These are phyloP conservation scores for Magallana gigas DNA, from an alignment of 1,140 invertebrate species.

Conservation along the genomic window DNA sequence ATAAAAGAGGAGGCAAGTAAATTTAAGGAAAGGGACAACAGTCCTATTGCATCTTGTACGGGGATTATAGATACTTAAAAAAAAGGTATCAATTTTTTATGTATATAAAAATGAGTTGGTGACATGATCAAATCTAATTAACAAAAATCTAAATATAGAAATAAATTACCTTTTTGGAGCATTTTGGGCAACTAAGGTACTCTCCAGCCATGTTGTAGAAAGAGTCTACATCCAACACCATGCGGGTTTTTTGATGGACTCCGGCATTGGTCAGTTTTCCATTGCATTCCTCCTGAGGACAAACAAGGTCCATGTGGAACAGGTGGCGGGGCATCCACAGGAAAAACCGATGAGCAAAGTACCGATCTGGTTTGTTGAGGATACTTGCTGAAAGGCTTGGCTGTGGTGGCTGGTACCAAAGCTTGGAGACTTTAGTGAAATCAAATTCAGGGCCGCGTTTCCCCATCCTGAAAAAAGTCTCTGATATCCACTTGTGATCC, in stretches of 20 bases:
- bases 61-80: too few relatives aligned
- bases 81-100: too few relatives aligned
- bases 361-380: too few relatives aligned
- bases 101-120: too few relatives aligned
- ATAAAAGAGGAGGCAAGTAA: too few relatives aligned
- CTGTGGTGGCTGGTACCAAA: neutral
- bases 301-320: neutral
- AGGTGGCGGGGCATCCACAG: constrained; percentile 33
- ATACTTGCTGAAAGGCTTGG: neutral
- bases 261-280: constrained; percentile 40
- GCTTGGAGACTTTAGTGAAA: too few relatives aligned
- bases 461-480: neutral
- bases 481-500: constrained; percentile 12
- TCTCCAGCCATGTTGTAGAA: constrained; percentile 50
- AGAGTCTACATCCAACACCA: constrained; percentile 58
- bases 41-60: too few relatives aligned
- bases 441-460: neutral
- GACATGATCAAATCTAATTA: too few relatives aligned
- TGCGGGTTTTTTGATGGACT: constrained; percentile 28
- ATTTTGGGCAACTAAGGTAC: constrained; percentile 24
- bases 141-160: too few relatives aligned
- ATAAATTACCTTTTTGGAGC: constrained; percentile 8
- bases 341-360: too few relatives aligned
- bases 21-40: too few relatives aligned
- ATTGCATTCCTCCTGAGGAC: constrained; percentile 42